Evolutionary conservation across 2,888 invertebrate species (phyloP).

Genomic region (Ophonus ardosiacus): DNA sequence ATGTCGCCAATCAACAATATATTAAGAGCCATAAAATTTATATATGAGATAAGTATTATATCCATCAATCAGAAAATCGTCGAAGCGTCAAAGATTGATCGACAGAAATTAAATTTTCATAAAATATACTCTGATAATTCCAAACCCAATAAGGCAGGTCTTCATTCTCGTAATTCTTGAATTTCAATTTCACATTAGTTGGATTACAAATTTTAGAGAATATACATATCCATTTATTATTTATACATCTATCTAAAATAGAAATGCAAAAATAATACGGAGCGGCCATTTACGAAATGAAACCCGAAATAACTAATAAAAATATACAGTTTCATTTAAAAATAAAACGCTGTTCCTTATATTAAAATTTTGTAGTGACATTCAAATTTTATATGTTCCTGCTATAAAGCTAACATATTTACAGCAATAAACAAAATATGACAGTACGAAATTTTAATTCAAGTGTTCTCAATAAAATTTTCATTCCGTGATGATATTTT

Average conservation of each 20-base stretch:
- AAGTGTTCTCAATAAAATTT: background rate
- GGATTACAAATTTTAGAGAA: background rate
- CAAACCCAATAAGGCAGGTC: background rate
- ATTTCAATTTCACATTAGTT: background rate
- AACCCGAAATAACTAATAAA: conserved; percentile 27
- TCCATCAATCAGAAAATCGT: conserved; percentile 18
- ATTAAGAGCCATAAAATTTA: no score
- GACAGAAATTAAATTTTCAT: conserved; percentile 9
- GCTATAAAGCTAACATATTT: background rate
- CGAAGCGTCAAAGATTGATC: conserved; percentile 32
- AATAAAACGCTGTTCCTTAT: conserved; percentile 30
- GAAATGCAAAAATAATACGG: background rate
- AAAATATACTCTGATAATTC: background rate
- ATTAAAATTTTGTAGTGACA: conserved; percentile 40
- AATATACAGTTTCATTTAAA: conserved; percentile 34
- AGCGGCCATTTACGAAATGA: conserved; percentile 7
- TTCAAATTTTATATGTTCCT: conserved; percentile 25
- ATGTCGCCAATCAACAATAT: no score
- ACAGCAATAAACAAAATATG: conserved; percentile 20
- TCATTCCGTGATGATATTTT: conserved; percentile 13
- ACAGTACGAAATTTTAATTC: conserved; percentile 6
- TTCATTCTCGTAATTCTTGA: background rate
- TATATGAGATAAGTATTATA: background rate
- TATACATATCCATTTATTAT: background rate
- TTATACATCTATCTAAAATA: background rate